Evolutionary conservation across 2,888 invertebrate genomes (phyloP).

Genomic region (Troides helena): DNA sequence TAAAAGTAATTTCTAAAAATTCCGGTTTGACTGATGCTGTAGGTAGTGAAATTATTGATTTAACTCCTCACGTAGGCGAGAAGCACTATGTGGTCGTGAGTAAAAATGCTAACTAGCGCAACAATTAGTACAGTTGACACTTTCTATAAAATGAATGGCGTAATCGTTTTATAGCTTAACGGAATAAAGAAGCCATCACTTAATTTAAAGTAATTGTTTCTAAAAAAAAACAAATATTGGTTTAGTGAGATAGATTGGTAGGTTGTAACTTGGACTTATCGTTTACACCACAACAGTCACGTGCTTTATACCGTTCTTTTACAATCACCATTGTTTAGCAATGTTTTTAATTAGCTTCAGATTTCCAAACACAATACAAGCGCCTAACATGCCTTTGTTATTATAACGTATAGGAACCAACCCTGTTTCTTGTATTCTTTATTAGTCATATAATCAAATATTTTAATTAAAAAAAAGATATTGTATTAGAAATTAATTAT

Average conservation of each 20-base stretch:
- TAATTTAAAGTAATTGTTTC: background rate
- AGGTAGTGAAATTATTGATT: too few relatives aligned
- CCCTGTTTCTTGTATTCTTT: background rate
- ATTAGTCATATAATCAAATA: background rate
- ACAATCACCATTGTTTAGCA: constrained; percentile 33
- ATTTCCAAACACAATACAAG: constrained; percentile 24
- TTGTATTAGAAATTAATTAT: background rate
- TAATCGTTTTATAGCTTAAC: too few relatives aligned
- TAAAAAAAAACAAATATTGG: background rate
- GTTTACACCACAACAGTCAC: constrained; percentile 28
- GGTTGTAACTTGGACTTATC: constrained; percentile 20
- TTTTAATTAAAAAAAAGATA: background rate
- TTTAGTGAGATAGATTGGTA: constrained; percentile 8
- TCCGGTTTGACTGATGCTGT: too few relatives aligned
- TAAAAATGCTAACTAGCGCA: too few relatives aligned
- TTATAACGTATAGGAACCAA: constrained; percentile 2
- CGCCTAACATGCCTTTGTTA: constrained; percentile 12
- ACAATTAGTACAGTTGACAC: too few relatives aligned
- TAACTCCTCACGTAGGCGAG: too few relatives aligned
- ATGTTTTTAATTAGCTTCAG: constrained; percentile 28
- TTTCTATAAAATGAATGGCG: too few relatives aligned
- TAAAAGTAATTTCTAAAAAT: too few relatives aligned
- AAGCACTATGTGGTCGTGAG: too few relatives aligned
- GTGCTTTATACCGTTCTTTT: constrained; percentile 28
- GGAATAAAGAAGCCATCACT: too few relatives aligned